phyloP scores from a whole-genome alignment of 2,888 invertebrate species.

The Nudaria mundana region DNA sequence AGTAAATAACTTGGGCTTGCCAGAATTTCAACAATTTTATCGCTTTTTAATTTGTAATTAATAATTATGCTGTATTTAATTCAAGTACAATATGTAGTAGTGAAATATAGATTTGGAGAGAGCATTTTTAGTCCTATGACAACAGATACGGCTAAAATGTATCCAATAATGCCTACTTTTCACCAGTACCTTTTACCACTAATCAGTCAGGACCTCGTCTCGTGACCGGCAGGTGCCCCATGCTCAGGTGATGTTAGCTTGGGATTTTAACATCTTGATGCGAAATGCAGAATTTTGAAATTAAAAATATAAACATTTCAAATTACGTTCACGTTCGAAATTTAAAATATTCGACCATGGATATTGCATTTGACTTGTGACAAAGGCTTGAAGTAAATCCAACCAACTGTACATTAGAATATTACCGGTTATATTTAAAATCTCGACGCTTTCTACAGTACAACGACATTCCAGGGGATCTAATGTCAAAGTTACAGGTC shows the following conservation, averaged over 20 bases:
- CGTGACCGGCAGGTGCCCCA: too few relatives aligned
- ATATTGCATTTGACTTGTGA: not conserved
- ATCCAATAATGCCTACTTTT: too few relatives aligned
- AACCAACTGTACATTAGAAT: not conserved
- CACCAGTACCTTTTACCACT: too few relatives aligned
- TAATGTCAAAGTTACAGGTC: constrained; percentile 58
- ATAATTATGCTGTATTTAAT: not conserved
- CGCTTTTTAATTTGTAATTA: constrained; percentile 4
- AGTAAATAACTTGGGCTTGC: constrained; percentile 30
- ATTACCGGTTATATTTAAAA: constrained; percentile 2
- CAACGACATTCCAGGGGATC: constrained; percentile 12
- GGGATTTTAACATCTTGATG: too few relatives aligned
- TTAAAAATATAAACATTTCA: too few relatives aligned
- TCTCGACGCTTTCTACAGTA: constrained; percentile 7
- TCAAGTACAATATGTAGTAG: not conserved
- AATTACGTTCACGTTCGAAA: too few relatives aligned
- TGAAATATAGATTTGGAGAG: not conserved
- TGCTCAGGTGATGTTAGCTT: too few relatives aligned
- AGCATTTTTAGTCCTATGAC: too few relatives aligned
- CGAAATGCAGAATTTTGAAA: too few relatives aligned
- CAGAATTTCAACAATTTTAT: constrained; percentile 23
- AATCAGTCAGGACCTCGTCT: too few relatives aligned
- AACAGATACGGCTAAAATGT: too few relatives aligned
- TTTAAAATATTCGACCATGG: too few relatives aligned
- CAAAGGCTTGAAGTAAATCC: not conserved